A percentile compares a stretch with the other conserved stretches of the same genome.
Evolutionary conservation across 2,797 vertebrate genomes (phyloP).

Genomic region (Cossypha polioptera): DNA sequence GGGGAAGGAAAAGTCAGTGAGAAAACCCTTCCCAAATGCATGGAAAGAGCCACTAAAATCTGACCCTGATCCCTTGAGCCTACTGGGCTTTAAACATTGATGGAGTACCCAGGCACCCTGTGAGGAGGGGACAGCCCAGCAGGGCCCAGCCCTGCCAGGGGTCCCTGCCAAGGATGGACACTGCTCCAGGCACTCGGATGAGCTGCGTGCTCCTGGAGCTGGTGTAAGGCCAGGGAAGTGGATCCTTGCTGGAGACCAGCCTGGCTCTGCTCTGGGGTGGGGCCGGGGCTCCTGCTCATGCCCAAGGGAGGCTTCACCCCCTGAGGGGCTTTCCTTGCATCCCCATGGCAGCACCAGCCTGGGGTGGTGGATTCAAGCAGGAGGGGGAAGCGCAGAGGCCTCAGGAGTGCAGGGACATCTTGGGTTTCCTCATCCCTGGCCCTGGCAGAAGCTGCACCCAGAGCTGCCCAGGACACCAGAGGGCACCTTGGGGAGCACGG

Average conservation of each 20-base stretch:
- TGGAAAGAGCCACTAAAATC: neutral
- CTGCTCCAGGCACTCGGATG: neutral
- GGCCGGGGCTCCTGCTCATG: neutral
- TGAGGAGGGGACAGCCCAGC: too few species aligned
- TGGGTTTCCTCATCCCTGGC: neutral
- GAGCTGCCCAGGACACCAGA: neutral
- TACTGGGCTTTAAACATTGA: neutral
- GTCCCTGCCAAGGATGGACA: accelerated
- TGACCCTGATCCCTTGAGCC: neutral
- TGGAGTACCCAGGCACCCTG: neutral
- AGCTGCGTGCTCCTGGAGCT: accelerated
- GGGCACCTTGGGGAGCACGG: neutral
- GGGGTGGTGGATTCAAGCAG: neutral
- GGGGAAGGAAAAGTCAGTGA: neutral
- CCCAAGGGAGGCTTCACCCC: neutral
- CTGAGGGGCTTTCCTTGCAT: neutral
- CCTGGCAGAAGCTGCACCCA: neutral
- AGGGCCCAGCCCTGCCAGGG: too few species aligned
- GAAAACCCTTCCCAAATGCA: neutral
- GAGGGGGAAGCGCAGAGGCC: neutral
- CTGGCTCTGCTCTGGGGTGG: neutral
- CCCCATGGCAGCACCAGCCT: neutral
- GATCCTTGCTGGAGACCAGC: neutral
- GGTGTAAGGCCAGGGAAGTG: accelerated
- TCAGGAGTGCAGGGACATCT: accelerated